Conservation (phyloP, 2,797 vertebrate genomes). For the Phoebastria nigripes region DNA sequence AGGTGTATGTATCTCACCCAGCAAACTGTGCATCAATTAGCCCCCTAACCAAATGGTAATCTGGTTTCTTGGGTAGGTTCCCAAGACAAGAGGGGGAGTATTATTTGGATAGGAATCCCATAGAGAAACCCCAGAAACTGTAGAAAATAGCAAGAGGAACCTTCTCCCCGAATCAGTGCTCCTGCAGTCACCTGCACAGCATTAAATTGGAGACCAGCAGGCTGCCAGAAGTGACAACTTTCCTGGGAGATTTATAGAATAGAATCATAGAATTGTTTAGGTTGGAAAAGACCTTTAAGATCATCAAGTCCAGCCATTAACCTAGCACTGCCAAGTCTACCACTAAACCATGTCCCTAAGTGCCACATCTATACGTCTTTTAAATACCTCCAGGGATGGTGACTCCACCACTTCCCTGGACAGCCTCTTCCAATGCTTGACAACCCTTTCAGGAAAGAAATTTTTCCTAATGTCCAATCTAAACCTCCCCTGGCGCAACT, state of each 20-base stretch:
- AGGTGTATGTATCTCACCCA: background rate
- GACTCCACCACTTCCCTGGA: no score
- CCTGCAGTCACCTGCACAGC: background rate
- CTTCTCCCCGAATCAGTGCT: background rate
- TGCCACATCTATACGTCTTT: no score
- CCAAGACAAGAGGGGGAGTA: background rate
- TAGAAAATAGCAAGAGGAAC: background rate
- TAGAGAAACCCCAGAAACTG: background rate
- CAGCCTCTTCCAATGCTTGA: no score
- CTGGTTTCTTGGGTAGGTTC: background rate
- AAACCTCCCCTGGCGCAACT: no score
- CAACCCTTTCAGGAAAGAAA: no score
- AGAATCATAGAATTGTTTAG: no score
- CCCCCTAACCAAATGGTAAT: background rate
- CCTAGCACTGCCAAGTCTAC: no score
- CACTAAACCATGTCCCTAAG: no score
- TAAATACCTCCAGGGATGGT: no score
- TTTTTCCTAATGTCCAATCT: no score
- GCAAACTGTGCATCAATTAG: background rate
- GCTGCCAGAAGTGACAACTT: slow-evolving; percentile 39
- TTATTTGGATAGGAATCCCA: background rate
- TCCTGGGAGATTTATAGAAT: background rate
- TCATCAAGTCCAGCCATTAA: no score
- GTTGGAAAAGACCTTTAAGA: no score
- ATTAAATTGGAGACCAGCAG: background rate